These are phyloP conservation scores for Syngnathus floridae DNA, from an alignment of 2,113 vertebrate genomes.

Conservation along the genomic window DNA sequence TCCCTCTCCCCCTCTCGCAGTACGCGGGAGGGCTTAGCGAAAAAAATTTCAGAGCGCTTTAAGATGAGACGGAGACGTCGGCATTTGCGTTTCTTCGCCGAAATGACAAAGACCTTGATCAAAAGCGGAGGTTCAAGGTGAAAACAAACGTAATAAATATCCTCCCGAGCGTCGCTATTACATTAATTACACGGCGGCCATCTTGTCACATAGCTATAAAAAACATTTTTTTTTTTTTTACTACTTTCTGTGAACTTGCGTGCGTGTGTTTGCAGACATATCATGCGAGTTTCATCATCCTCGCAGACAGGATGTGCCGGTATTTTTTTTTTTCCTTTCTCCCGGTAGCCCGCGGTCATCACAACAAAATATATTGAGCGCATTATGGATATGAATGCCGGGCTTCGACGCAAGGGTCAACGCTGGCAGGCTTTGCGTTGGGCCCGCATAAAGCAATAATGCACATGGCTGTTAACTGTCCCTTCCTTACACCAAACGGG, in stretches of 20 bases:
- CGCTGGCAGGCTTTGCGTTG: slow-evolving; percentile 63
- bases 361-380: slow-evolving; percentile 74
- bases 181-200: slow-evolving; percentile 13
- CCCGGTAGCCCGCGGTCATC: slow-evolving; percentile 65
- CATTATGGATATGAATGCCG: slow-evolving; percentile 77
- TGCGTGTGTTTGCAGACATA: slow-evolving; percentile 50
- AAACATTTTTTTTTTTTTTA: slow-evolving; percentile 20
- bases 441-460: slow-evolving; percentile 72
- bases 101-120: slow-evolving; percentile 12
- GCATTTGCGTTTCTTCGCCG: slow-evolving; percentile 17
- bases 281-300: slow-evolving; percentile 62
- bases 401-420: slow-evolving; percentile 70
- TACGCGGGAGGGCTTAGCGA: slow-evolving; percentile 48
- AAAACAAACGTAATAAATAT: slow-evolving; percentile 21
- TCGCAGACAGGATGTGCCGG: slow-evolving; percentile 66
- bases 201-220: slow-evolving; percentile 12
- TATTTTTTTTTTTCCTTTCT: slow-evolving; percentile 56
- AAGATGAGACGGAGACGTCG: slow-evolving; percentile 36
- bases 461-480: slow-evolving; percentile 62
- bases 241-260: slow-evolving; percentile 23
- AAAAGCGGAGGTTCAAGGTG: slow-evolving; percentile 20
- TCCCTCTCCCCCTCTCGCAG: slow-evolving; percentile 32
- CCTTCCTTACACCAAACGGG: slow-evolving; percentile 46
- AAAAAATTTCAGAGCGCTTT: slow-evolving; percentile 45
- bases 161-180: slow-evolving; percentile 15